Conservation (phyloP, 2,888 invertebrate genomes). For the Holacanthella duospinosa region DNA sequence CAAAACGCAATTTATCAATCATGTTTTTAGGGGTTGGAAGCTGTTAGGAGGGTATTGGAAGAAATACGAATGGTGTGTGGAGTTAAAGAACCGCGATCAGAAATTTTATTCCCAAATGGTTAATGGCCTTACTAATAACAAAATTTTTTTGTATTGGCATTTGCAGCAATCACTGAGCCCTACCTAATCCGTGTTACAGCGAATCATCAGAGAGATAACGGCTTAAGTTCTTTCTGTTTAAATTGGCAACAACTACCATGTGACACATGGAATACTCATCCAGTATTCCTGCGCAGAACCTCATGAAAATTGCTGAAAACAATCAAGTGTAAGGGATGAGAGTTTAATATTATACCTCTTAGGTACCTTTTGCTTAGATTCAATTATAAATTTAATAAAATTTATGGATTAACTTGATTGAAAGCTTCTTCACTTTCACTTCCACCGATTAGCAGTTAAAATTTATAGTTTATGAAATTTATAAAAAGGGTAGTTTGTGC, state of each 20-base stretch:
- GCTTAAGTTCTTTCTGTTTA: conserved; percentile 32
- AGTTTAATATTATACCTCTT: too few relatives aligned
- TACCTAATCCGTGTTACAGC: conserved; percentile 33
- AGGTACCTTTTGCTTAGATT: too few relatives aligned
- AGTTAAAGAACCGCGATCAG: background rate
- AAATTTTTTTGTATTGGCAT: conserved; percentile 11
- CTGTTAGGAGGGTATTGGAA: background rate
- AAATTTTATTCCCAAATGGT: background rate
- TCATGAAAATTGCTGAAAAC: too few relatives aligned
- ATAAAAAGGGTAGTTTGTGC: too few relatives aligned
- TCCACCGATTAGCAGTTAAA: too few relatives aligned
- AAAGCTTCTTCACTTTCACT: too few relatives aligned
- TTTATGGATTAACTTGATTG: too few relatives aligned
- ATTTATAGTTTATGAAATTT: too few relatives aligned
- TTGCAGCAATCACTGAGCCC: conserved; percentile 30
- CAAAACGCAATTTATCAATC: too few relatives aligned
- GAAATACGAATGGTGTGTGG: background rate
- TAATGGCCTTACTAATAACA: background rate
- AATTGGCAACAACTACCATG: conserved; percentile 36
- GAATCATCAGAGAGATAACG: conserved; percentile 24
- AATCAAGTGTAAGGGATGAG: too few relatives aligned
- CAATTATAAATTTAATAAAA: too few relatives aligned
- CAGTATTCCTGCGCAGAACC: background rate
- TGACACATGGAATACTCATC: conserved; percentile 21
- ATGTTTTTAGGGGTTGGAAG: background rate